Conservation (phyloP, 2,113 vertebrate genomes). For the Notarius quadriscutis region DNA sequence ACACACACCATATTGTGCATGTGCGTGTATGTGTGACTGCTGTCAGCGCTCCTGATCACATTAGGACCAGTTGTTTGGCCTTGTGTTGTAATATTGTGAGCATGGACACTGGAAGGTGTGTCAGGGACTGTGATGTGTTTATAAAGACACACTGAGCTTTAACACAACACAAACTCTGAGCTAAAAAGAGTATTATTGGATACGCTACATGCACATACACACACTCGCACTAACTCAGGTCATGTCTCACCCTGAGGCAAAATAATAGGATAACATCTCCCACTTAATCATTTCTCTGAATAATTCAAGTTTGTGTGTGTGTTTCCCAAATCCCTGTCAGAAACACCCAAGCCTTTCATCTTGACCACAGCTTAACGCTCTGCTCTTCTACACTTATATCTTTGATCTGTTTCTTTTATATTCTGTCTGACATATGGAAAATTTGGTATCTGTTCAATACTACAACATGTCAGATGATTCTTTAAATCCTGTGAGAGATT, state of each 20-base stretch:
- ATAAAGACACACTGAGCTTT: constrained; percentile 6
- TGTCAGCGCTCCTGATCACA: not conserved
- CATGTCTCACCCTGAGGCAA: constrained; percentile 3
- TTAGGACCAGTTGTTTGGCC: not conserved
- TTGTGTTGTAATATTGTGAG: not conserved
- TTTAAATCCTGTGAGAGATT: too few species aligned
- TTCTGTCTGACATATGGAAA: not conserved
- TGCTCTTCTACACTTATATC: not conserved
- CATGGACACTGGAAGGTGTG: not conserved
- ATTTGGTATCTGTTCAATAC: not conserved
- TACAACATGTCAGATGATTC: not conserved
- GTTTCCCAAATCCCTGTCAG: not conserved
- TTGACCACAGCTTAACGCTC: constrained; percentile 1
- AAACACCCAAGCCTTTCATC: not conserved
- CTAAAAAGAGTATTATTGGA: not conserved
- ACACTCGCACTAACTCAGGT: not conserved
- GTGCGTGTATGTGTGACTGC: constrained; percentile 6
- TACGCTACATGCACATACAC: not conserved
- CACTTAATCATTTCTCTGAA: constrained; percentile 41
- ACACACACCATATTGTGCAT: not conserved
- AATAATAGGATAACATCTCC: constrained; percentile 30
- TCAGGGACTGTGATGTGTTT: not conserved
- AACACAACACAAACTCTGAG: not conserved
- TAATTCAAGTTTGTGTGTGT: constrained; percentile 41
- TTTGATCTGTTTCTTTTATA: not conserved